Conservation (phyloP, 2,888 invertebrate genomes). For the Aleiodes leptofemur region DNA sequence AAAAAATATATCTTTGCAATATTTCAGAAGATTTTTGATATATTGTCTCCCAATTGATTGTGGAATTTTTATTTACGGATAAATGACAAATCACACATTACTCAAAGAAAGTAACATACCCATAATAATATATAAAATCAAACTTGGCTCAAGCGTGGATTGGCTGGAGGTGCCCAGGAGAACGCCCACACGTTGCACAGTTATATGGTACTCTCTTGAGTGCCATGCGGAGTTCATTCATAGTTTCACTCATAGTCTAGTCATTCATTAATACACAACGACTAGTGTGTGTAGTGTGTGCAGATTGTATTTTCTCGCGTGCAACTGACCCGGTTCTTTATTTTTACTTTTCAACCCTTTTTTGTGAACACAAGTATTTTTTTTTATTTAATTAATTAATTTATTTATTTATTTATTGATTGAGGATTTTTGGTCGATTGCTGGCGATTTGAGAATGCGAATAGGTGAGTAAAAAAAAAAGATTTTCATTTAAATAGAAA, state of each 20-base stretch:
- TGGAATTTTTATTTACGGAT: too few species aligned
- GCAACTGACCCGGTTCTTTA: slow-evolving; percentile 20
- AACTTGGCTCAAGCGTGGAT: slow-evolving; percentile 53
- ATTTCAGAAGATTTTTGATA: too few species aligned
- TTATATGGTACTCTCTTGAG: slow-evolving; percentile 68
- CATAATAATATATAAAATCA: background rate
- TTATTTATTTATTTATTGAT: background rate
- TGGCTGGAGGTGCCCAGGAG: slow-evolving; percentile 64
- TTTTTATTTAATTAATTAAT: background rate
- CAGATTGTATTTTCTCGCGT: background rate
- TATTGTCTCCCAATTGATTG: too few species aligned
- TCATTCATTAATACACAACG: slow-evolving; percentile 68
- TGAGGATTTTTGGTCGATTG: background rate
- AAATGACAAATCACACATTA: slow-evolving; percentile 4
- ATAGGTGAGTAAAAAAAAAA: slow-evolving; percentile 63
- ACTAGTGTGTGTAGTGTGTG: slow-evolving; percentile 37
- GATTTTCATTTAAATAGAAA: too few species aligned
- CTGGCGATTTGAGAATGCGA: slow-evolving; percentile 63
- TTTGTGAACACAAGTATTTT: background rate
- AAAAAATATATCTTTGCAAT: too few species aligned
- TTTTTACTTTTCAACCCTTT: background rate
- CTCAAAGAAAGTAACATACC: background rate
- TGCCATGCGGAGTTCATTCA: slow-evolving; percentile 71
- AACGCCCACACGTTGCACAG: slow-evolving; percentile 70
- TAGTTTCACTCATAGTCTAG: slow-evolving; percentile 70